These are phyloP conservation scores for Aptenodytes patagonicus DNA, from an alignment of 2,113 vertebrate species.

Conservation along the genomic window DNA sequence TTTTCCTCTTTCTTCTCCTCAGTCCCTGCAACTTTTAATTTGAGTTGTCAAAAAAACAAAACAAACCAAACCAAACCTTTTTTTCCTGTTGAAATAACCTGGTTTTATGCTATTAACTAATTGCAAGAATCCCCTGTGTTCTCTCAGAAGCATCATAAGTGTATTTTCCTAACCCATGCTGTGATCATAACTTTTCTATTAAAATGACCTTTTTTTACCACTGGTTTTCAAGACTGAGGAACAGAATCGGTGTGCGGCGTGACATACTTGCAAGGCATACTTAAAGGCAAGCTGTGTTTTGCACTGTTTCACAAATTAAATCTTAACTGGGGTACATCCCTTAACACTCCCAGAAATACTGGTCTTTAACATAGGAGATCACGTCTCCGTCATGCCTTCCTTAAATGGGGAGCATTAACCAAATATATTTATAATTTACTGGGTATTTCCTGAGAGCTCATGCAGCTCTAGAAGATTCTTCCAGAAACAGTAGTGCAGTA, in stretches of 20 bases:
- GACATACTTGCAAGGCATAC: neutral
- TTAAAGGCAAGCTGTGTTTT: too few species aligned
- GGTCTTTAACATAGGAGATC: neutral
- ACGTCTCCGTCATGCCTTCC: neutral
- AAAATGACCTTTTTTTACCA: neutral
- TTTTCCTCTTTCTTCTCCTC: neutral
- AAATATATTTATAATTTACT: neutral
- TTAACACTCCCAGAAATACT: neutral
- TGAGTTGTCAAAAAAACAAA: neutral
- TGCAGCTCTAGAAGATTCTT: neutral
- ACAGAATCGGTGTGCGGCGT: neutral
- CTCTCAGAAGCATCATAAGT: neutral
- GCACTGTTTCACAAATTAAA: neutral
- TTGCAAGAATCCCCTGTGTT: neutral
- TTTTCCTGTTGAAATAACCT: neutral
- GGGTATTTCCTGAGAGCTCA: neutral
- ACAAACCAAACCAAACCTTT: neutral
- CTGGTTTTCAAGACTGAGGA: neutral
- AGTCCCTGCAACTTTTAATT: neutral
- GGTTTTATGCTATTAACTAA: neutral
- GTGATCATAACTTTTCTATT: neutral
- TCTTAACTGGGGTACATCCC: too few species aligned
- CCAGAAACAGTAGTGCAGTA: neutral
- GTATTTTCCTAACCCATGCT: neutral
- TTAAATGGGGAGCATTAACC: neutral